Evolutionary conservation across 2,797 vertebrate genomes (phyloP), one percentile per base, ranked within the genome.

Genomic region (Chrosomus eos): DNA sequence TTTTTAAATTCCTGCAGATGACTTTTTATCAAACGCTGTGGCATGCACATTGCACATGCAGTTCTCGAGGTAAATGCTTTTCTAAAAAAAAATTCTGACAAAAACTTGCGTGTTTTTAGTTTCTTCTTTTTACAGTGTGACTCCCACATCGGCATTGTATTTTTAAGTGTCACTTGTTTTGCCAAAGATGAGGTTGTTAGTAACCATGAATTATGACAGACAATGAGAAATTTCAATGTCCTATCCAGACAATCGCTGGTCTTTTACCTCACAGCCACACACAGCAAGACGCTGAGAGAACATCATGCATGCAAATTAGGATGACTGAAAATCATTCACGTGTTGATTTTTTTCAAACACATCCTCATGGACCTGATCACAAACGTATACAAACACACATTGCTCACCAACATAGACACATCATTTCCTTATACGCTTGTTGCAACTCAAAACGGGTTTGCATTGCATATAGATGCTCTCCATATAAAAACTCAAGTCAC

Each of bases 1-100:
- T 93, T 94, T 94, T 92, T 92, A 1, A 21, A 93, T 93, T 96
- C 94, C 94, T 95, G 95, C 95, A 95, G 94, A 94, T 96, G 93
- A 96, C 94, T 93, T 93, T 94, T 93, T 94, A 94, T 92, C 95
- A 87, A 94, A 96, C 93, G 93, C 94, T 94, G 94, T 95, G 94
- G 95, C 95, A 96, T 96, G 95, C 95, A 96, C 94, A 95, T 95
- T 93, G 95, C 95, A 96, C 95, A 96, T 96, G 95, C 95, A 96
- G 93, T 94, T 95, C 93, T 95, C 93, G 92, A 95, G 95, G 93
- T 95, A 95, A 92, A 94, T 94, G 93, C 87, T 91, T 91, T 82
- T 89, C 85, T 89, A 87, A n/a, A n/a, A n/a, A n/a, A n/a, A n/a
- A n/a, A n/a, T 94, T 80, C 79, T 90, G 91, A 92, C 93, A 94